Base-by-base conservation (phyloP, 2,888 invertebrate genomes). In the Xylocampa areola region DNA sequence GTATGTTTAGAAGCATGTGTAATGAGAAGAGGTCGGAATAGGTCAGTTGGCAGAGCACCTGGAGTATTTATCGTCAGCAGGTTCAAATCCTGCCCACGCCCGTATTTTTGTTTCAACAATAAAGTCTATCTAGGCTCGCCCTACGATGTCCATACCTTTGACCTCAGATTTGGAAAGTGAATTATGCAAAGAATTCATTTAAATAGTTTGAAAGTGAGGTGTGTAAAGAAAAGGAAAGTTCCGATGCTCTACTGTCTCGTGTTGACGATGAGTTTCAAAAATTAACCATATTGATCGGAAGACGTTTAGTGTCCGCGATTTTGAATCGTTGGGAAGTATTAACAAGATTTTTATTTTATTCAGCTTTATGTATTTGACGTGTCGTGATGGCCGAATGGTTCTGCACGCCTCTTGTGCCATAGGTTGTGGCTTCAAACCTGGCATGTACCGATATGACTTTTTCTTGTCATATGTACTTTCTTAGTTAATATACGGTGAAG, bases 191-290 rank as follows among this genome's bases (percentile, higher is more conserved):
- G 72, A 69, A 78, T 75, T 72, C 69, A 63, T 66, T 47, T 25
- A 50, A 66, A 76, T 54, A 49, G 68, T 81, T 86, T 74, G 88
- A 89, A 89, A 90, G 90, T 80, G 80, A 84, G 72, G 80, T 79
- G 81, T 59, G 55, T 32, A 60, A n/a, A 79, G 85, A 90, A 91
- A 92, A 85, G 76, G 91, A 92, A 91, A 92, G 92, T 86, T 73
- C 58, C 61, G 48, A 58, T 48, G 76, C 77, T 78, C 76, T 76
- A 72, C 65, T 63, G 71, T 80, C 83, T 83, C 85, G 82, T 82
- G 83, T 80, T 73, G 62, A 80, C 80, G 89, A 89, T 90, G 90
- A 90, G 81, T 86, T 75, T 87, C 75, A 74, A 82, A 84, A 80
- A 82, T 84, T 82, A 80, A 76, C 78, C 84, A 89, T 87, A 85